Conservation (phyloP, 2,888 invertebrate species). For the Rhingia rostrata region DNA sequence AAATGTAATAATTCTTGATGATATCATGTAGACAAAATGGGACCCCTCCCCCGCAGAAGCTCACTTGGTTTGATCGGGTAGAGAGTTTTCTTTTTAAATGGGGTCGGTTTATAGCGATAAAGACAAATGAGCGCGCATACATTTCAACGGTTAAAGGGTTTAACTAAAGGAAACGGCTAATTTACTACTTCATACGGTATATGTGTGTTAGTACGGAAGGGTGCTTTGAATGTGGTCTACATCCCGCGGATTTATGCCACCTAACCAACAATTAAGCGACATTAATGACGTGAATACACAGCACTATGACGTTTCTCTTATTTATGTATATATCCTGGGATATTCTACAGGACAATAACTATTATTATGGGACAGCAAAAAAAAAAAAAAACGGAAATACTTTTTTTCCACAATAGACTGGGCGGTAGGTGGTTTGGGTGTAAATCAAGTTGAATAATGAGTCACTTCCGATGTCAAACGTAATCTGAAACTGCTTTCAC, state of each 20-base stretch:
- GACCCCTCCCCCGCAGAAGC: neutral
- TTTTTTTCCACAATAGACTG: neutral
- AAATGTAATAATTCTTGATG: conserved; percentile 4
- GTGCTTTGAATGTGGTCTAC: conserved; percentile 15
- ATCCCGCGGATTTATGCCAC: conserved; percentile 56
- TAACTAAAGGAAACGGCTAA: conserved; percentile 7
- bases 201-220: neutral
- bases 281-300: conserved; percentile 62
- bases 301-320: conserved; percentile 30
- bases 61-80: neutral
- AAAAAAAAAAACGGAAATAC: neutral
- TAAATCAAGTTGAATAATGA: conserved; percentile 66
- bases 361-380: conserved; percentile 9
- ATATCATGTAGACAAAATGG: neutral
- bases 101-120: neutral
- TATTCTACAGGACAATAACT: conserved; percentile 13
- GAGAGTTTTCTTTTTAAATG: neutral
- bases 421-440: conserved; percentile 2
- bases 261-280: conserved; percentile 43
- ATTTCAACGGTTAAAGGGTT: conserved; percentile 15
- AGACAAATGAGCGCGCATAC: conserved; percentile 19
- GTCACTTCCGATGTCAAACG: conserved; percentile 58
- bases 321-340: neutral
- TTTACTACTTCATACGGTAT: conserved; percentile 8
- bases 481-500: conserved; percentile 24